Evolutionary conservation across 2,797 vertebrate genomes (phyloP).

Genomic region (Mionectes olivaceus): DNA sequence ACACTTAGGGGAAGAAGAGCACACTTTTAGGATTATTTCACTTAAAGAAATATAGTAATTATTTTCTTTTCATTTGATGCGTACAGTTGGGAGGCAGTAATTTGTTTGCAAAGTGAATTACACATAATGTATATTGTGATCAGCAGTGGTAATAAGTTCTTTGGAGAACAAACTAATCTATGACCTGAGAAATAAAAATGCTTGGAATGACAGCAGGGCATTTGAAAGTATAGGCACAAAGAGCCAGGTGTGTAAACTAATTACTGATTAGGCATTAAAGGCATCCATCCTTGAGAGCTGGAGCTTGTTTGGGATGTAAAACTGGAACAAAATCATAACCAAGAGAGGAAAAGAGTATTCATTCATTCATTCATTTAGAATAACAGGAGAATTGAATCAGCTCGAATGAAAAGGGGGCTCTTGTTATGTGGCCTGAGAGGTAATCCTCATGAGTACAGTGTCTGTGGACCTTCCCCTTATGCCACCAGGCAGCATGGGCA

Average conservation of each 20-base stretch:
- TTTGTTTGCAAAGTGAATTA: background rate
- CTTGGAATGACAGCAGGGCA: background rate
- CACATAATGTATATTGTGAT: background rate
- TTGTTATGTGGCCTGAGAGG: fast-evolving
- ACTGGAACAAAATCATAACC: background rate
- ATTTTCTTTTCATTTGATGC: background rate
- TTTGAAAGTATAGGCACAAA: background rate
- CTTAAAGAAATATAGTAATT: background rate
- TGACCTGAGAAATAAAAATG: background rate
- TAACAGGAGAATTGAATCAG: background rate
- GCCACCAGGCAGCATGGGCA: fast-evolving
- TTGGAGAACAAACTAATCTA: background rate
- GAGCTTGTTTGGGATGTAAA: background rate
- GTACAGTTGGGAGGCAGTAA: background rate
- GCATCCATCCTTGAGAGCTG: background rate
- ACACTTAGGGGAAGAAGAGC: background rate
- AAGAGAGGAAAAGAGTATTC: background rate
- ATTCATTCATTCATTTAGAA: background rate
- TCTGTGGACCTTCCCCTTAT: background rate
- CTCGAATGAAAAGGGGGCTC: fast-evolving
- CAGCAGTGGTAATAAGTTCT: background rate
- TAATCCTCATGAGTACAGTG: background rate
- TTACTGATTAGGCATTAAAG: background rate
- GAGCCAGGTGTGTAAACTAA: background rate
- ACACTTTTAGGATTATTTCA: background rate